Conservation (phyloP, 2,888 invertebrate genomes). For the Ypsolopha sequella region DNA sequence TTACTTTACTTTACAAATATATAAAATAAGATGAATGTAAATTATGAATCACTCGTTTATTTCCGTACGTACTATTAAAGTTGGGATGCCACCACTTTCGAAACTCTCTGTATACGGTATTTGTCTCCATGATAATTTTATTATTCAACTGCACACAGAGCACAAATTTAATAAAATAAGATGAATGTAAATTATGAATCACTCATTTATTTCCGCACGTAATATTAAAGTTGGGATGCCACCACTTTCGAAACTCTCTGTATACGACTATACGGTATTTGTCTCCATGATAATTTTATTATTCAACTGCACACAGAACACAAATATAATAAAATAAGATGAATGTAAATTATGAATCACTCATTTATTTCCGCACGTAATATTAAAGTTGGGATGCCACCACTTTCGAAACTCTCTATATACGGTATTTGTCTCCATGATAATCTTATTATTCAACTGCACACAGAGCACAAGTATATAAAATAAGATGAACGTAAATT, state of each 20-base stretch:
- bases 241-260: constrained; percentile 39
- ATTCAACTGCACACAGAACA: constrained; percentile 36
- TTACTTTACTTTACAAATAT: too few species aligned
- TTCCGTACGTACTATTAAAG: too few species aligned
- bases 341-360: too few species aligned
- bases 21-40: too few species aligned
- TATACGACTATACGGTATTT: constrained; percentile 23
- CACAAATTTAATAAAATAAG: constrained; percentile 21
- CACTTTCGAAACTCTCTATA: constrained; percentile 38
- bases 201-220: too few species aligned
- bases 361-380: too few species aligned
- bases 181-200: too few species aligned
- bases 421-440: constrained; percentile 16
- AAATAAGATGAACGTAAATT: too few species aligned
- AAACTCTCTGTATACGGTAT: constrained; percentile 28
- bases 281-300: constrained; percentile 18
- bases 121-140: constrained; percentile 15
- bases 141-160: constrained; percentile 38
- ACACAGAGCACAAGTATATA: constrained; percentile 32
- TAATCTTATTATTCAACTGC: constrained; percentile 28
- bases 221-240: constrained; percentile 21
- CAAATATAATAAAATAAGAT: too few species aligned
- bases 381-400: constrained; percentile 28
- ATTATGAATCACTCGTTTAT: too few species aligned
- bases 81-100: constrained; percentile 41